A percentile compares a stretch with the other conserved stretches of the same genome.
Conservation (phyloP, 2,888 invertebrate genomes). For the Heliothis peltigera region DNA sequence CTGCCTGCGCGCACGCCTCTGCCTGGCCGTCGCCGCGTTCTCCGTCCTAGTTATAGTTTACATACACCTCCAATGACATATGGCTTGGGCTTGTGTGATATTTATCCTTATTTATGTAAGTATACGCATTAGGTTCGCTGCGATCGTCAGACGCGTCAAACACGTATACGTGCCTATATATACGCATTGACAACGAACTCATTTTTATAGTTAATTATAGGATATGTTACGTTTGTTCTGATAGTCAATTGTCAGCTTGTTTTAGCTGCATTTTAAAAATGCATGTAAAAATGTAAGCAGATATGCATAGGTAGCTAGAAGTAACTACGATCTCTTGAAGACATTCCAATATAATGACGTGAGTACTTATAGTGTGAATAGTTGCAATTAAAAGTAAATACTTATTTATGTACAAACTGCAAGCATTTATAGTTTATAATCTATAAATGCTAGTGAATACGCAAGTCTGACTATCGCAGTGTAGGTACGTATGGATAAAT, state of each 20-base stretch:
- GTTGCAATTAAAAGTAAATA: conserved; percentile 58
- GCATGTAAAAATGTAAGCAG: conserved; percentile 55
- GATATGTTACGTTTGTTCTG: conserved; percentile 60
- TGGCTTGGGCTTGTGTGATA: conserved; percentile 86
- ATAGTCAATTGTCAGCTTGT: conserved; percentile 55
- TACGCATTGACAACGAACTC: conserved; percentile 57
- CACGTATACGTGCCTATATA: conserved; percentile 48
- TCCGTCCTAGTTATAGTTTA: conserved; percentile 87
- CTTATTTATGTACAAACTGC: conserved; percentile 76
- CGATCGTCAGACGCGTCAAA: conserved; percentile 78
- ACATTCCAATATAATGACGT: conserved; percentile 67
- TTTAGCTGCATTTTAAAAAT: conserved; percentile 56
- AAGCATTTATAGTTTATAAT: conserved; percentile 72
- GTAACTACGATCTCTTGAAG: conserved; percentile 62
- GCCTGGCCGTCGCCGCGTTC: conserved; percentile 86
- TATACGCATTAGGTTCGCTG: conserved; percentile 78
- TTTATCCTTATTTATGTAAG: conserved; percentile 83
- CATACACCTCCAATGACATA: conserved; percentile 86
- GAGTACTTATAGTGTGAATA: conserved; percentile 64
- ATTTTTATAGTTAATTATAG: conserved; percentile 57
- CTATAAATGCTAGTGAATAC: conserved; percentile 58
- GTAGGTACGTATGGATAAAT: conserved; percentile 52
- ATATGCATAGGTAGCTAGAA: conserved; percentile 47
- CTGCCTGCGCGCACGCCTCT: conserved; percentile 82
- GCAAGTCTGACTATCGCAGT: conserved; percentile 81